Conservation (phyloP, 30 jellyfish, hydroid and myxozoan species). For the Aurelia coerulea region DNA sequence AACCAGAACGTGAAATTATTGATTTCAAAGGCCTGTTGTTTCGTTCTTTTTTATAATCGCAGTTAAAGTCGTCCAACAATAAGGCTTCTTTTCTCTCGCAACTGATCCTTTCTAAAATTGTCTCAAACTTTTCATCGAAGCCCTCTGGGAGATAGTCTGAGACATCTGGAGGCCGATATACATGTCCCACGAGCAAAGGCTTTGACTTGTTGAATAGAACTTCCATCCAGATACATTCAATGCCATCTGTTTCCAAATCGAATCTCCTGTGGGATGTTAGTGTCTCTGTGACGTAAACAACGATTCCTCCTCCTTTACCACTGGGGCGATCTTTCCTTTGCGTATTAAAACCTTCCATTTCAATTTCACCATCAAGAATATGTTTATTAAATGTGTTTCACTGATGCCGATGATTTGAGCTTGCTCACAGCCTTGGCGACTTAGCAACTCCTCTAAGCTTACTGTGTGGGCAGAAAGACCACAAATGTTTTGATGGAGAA, state of each 20-base stretch:
- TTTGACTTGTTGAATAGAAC: too few relatives aligned
- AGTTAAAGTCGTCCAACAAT: slow-evolving; percentile 47
- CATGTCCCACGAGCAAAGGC: too few relatives aligned
- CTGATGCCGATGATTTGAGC: too few relatives aligned
- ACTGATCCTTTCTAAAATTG: too few relatives aligned
- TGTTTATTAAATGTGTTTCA: slow-evolving; percentile 1
- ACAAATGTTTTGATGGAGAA: too few relatives aligned
- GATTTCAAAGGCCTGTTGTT: slow-evolving; percentile 47
- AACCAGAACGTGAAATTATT: slow-evolving; percentile 45
- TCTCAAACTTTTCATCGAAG: too few relatives aligned
- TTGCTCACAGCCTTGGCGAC: too few relatives aligned
- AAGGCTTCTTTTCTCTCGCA: slow-evolving; percentile 46
- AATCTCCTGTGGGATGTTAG: slow-evolving; percentile 43
- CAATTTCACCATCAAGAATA: slow-evolving; percentile 29
- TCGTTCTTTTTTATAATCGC: slow-evolving; percentile 44
- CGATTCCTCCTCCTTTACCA: slow-evolving; percentile 52
- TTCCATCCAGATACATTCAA: slow-evolving; percentile 22
- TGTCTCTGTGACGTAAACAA: slow-evolving; percentile 47
- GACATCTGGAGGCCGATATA: too few relatives aligned
- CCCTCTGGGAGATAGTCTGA: too few relatives aligned
- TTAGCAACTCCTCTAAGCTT: too few relatives aligned
- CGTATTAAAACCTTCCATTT: slow-evolving; percentile 37
- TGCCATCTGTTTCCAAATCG: slow-evolving; percentile 46
- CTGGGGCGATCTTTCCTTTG: slow-evolving; percentile 40
- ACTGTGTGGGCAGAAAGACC: too few relatives aligned